Evolutionary conservation across 1,140 invertebrate genomes (phyloP), one percentile per base, ranked within the genome.

Genomic region (Pseudoatta argentina): DNA sequence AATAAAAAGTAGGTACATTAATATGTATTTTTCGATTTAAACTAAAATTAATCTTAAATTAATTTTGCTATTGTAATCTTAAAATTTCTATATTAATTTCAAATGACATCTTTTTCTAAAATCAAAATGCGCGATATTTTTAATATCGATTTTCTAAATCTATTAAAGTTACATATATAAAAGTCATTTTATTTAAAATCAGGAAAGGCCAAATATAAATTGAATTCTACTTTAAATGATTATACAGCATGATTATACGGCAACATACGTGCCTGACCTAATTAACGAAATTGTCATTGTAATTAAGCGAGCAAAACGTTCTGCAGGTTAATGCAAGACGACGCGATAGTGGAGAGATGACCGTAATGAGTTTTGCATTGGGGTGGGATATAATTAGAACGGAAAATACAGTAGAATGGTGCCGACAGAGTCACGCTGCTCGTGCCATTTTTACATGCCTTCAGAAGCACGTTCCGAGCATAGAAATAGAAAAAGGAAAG

Each of bases 231-330:
- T 82, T 81, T 18, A 51, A 16, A 44, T 21, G 34, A 18, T 34
- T 64, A 64, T 5, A 53, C n/a, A 55, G 34, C 30, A 57, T 30
- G 30, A 30, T 59, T 57, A 83, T 30, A 48, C 7, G 34, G 18
- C n/a, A 18, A 51, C 44, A 76, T 81, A 82, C 55, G 78, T 85
- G 71, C 30, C 83, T 90, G 91, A 92, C 88, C 88, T 82, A 92
- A 90, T 92, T 92, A 92, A 78, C 73, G 79, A 86, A 89, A 90
- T 89, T 90, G 85, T 90, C 88, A 91, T 92, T 91, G 89, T 92
- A 92, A 92, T 92, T 91, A 92, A 92, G 77, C 76, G 91, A 87
- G 85, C 86, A 88, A 92, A 91, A 89, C 88, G 87, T 91, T 91
- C 77, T 69, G 86, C 61, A 66, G 79, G 86, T 91, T 91, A 91